Evolutionary conservation across 2,113 vertebrate genomes (phyloP).

Genomic region (Sebastes schlegelii): DNA sequence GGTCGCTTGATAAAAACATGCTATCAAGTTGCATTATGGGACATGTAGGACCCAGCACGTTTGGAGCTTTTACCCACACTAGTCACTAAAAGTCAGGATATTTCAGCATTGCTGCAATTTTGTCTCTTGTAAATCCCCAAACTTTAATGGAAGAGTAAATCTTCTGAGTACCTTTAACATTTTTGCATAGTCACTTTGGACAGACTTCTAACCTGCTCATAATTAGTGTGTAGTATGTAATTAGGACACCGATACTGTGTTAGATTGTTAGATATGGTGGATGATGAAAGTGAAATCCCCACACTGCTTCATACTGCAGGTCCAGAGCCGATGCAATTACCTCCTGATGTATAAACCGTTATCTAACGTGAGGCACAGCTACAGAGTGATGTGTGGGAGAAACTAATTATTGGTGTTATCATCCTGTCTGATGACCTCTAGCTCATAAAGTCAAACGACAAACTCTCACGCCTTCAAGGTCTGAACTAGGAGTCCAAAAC

Average conservation of each 20-base stretch:
- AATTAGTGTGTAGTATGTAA: not conserved
- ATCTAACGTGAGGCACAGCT: not conserved
- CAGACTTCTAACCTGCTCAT: not conserved
- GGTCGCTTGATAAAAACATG: not conserved
- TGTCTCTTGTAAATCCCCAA: not conserved
- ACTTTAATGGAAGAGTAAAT: not conserved
- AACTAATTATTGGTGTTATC: not conserved
- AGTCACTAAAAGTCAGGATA: too few species aligned
- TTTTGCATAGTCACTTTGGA: not conserved
- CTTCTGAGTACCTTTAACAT: not conserved
- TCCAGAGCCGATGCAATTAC: not conserved
- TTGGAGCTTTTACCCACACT: not conserved
- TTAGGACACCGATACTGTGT: slow-evolving; percentile 33
- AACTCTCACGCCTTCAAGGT: slow-evolving; percentile 43
- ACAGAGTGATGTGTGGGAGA: not conserved
- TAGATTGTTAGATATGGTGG: slow-evolving; percentile 27
- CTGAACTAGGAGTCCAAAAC: slow-evolving; percentile 60
- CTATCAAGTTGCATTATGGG: not conserved
- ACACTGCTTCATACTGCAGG: slow-evolving; percentile 13
- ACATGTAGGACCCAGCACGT: not conserved
- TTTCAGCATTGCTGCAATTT: not conserved
- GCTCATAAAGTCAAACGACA: slow-evolving; percentile 3
- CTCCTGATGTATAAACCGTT: not conserved
- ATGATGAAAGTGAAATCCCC: slow-evolving; percentile 25
- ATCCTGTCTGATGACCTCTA: not conserved